Conservation (phyloP, 1,140 invertebrate genomes). For the Amyelois transitella region DNA sequence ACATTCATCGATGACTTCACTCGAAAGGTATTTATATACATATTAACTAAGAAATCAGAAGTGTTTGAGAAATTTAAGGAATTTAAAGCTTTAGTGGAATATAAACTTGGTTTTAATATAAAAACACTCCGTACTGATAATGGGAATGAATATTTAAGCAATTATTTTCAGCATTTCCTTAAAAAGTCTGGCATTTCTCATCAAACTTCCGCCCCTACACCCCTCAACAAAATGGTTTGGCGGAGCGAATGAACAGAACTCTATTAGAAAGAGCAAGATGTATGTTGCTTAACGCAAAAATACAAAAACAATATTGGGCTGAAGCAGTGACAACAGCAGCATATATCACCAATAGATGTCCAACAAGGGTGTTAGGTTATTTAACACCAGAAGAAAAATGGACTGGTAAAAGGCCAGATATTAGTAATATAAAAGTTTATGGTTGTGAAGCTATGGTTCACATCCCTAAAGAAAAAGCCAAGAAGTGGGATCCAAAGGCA, state of each 20-base stretch:
- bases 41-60: conserved; percentile 50
- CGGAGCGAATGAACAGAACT: too few relatives aligned
- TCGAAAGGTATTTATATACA: conserved; percentile 41
- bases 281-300: too few relatives aligned
- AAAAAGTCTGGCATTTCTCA: conserved; percentile 29
- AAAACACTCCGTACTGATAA: conserved; percentile 49
- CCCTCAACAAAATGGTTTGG: too few relatives aligned
- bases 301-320: too few relatives aligned
- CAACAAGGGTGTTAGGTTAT: conserved; percentile 8
- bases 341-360: conserved; percentile 24
- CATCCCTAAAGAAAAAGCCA: conserved; percentile 38
- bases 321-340: too few relatives aligned
- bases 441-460: conserved; percentile 48
- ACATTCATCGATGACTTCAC: conserved; percentile 61
- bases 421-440: conserved; percentile 54
- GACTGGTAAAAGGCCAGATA: too few relatives aligned
- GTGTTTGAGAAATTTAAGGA: conserved; percentile 36
- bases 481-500: conserved; percentile 38
- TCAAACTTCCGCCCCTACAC: too few relatives aligned
- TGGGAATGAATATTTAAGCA: too few relatives aligned
- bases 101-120: conserved; percentile 30
- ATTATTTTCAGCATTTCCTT: conserved; percentile 33
- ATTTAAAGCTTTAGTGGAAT: conserved; percentile 30
- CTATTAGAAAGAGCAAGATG: too few relatives aligned
- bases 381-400: conserved; percentile 30